Conservation (phyloP, 30 jellyfish, hydroid and myxozoan species). For the Hydractinia echinata region DNA sequence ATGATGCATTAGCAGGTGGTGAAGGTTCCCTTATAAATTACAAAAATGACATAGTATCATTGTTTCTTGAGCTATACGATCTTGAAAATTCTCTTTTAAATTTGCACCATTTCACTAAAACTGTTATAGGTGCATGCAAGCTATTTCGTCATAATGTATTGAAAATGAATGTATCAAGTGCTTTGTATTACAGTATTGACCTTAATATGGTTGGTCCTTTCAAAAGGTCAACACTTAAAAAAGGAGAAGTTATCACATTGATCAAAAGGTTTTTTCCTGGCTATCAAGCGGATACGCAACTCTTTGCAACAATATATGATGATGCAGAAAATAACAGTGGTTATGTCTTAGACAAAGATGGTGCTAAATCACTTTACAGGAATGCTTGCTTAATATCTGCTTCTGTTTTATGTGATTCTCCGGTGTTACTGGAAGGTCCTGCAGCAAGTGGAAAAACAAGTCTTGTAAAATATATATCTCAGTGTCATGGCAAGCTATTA, state of each 20-base stretch:
- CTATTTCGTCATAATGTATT: background rate
- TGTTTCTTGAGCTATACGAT: background rate
- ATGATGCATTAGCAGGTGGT: background rate
- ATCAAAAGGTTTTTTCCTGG: background rate
- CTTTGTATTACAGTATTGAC: background rate
- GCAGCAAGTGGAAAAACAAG: constrained; percentile 21
- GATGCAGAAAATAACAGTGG: background rate
- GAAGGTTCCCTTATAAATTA: background rate
- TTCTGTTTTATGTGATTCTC: constrained; percentile 17
- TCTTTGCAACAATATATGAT: background rate
- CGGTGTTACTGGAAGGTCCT: constrained; percentile 21
- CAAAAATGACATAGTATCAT: background rate
- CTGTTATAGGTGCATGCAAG: constrained; percentile 1
- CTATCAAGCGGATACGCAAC: background rate
- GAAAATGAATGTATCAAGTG: background rate
- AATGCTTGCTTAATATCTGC: constrained; percentile 2
- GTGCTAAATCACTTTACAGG: background rate
- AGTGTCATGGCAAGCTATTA: background rate
- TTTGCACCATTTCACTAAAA: constrained; percentile 7
- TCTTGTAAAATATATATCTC: background rate
- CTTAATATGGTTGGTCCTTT: background rate
- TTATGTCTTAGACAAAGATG: background rate
- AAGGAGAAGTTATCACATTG: background rate
- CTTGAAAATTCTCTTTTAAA: background rate
- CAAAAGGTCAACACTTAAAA: background rate